A percentile compares a stretch with the other conserved stretches of the same genome.
phyloP scores from a whole-genome alignment of 2,888 invertebrate species.

The Melanostoma scalare region DNA sequence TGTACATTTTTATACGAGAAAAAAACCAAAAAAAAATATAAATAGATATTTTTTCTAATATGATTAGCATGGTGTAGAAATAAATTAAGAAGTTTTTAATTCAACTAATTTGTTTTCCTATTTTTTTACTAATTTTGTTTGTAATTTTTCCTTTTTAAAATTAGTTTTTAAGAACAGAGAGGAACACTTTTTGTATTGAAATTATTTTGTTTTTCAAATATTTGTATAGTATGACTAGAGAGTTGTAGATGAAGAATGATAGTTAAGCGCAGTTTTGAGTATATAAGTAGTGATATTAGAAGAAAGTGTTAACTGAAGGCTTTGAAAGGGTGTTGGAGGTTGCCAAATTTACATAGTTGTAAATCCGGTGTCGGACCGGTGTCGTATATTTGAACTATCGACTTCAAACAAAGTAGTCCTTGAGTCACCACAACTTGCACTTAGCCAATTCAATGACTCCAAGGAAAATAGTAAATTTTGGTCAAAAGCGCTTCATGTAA shows the following conservation, averaged over 20 bases:
- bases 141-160: constrained; percentile 31
- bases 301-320: constrained; percentile 41
- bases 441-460: too few species aligned
- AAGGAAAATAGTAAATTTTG: too few species aligned
- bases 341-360: too few species aligned
- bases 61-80: constrained; percentile 69
- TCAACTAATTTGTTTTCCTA: constrained; percentile 3
- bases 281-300: constrained; percentile 57
- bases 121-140: background rate
- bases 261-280: constrained; percentile 36
- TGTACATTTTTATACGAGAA: constrained; percentile 69
- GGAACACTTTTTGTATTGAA: constrained; percentile 28
- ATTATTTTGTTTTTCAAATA: constrained; percentile 14
- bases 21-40: constrained; percentile 20
- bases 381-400: too few species aligned
- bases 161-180: constrained; percentile 33
- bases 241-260: constrained; percentile 57
- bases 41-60: constrained; percentile 62
- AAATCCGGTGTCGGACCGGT: too few species aligned
- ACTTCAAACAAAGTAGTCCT: too few species aligned
- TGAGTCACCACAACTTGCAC: too few species aligned
- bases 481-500: too few species aligned
- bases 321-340: background rate
- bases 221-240: constrained; percentile 24
- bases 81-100: constrained; percentile 32